These are phyloP conservation scores for Anoura caudifer DNA, from an alignment of 2,113 vertebrate species.

Conservation along the genomic window DNA sequence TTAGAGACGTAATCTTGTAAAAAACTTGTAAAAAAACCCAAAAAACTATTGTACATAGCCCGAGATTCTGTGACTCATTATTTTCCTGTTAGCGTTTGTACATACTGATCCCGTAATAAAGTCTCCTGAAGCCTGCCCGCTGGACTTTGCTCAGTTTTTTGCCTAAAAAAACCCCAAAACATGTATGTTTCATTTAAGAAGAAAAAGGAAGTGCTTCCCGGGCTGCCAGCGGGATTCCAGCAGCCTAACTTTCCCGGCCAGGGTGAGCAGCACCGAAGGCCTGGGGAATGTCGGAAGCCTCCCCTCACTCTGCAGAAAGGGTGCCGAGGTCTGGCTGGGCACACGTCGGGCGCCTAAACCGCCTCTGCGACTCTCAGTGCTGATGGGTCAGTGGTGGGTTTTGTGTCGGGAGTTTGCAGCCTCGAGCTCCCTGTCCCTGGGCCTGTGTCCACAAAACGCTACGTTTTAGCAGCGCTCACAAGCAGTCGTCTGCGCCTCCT, in stretches of 20 bases:
- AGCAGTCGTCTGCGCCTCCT: rapidly evolving
- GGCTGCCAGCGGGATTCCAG: rapidly evolving
- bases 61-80: slow-evolving; percentile 84
- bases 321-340: too few species aligned
- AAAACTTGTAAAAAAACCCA: slow-evolving; percentile 89
- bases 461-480: not conserved
- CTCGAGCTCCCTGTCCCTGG: not conserved
- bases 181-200: not conserved
- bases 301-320: not conserved
- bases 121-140: slow-evolving; percentile 75
- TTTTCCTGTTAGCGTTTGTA: slow-evolving; percentile 93
- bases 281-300: not conserved
- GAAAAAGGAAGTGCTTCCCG: not conserved
- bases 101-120: slow-evolving; percentile 94
- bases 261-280: not conserved
- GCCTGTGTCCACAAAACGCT: not conserved
- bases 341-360: too few species aligned
- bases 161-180: not conserved
- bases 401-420: rapidly evolving
- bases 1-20: slow-evolving; percentile 85
- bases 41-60: slow-evolving; percentile 92
- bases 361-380: too few species aligned
- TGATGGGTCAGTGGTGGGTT: not conserved
- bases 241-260: not conserved
- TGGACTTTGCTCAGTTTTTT: not conserved